phyloP scores from a whole-genome alignment of 2,888 invertebrate genomes.

The Microplitis manilae region DNA sequence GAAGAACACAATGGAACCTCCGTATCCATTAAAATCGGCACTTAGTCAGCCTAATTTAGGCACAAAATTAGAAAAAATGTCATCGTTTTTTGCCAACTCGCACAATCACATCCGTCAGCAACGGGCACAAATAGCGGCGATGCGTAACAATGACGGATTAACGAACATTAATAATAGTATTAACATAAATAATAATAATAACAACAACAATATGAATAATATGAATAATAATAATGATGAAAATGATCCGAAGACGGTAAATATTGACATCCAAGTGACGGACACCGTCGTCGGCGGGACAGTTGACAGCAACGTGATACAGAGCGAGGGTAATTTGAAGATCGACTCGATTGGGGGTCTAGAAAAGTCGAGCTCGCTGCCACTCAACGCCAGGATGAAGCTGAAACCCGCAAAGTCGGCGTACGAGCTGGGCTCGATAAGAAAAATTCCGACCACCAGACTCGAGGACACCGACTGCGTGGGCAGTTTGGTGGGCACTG shows the following conservation, averaged over 20 bases:
- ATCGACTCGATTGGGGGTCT: slow-evolving; percentile 54
- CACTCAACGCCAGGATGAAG: slow-evolving; percentile 63
- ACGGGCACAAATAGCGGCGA: slow-evolving; percentile 73
- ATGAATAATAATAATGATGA: slow-evolving; percentile 60
- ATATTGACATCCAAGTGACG: slow-evolving; percentile 70
- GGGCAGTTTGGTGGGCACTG: slow-evolving; percentile 67
- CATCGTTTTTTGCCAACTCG: slow-evolving; percentile 78
- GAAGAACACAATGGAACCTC: slow-evolving; percentile 70
- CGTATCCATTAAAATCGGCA: slow-evolving; percentile 69
- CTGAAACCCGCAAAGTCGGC: slow-evolving; percentile 68
- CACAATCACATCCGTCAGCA: slow-evolving; percentile 82
- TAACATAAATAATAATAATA: slow-evolving; percentile 13
- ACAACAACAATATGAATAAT: slow-evolving; percentile 6
- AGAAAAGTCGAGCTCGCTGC: slow-evolving; percentile 67
- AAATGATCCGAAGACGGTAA: slow-evolving; percentile 68
- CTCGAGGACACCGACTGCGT: slow-evolving; percentile 72
- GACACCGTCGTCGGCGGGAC: slow-evolving; percentile 56
- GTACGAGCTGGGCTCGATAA: slow-evolving; percentile 66
- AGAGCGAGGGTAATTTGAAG: slow-evolving; percentile 57
- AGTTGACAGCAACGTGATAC: slow-evolving; percentile 44
- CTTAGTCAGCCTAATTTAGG: slow-evolving; percentile 70
- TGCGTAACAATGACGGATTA: slow-evolving; percentile 58
- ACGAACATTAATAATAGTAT: not conserved
- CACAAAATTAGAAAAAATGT: slow-evolving; percentile 67
- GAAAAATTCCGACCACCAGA: slow-evolving; percentile 70